Conservation (phyloP, 1,140 invertebrate genomes). For the Probaryconus sp. region DNA sequence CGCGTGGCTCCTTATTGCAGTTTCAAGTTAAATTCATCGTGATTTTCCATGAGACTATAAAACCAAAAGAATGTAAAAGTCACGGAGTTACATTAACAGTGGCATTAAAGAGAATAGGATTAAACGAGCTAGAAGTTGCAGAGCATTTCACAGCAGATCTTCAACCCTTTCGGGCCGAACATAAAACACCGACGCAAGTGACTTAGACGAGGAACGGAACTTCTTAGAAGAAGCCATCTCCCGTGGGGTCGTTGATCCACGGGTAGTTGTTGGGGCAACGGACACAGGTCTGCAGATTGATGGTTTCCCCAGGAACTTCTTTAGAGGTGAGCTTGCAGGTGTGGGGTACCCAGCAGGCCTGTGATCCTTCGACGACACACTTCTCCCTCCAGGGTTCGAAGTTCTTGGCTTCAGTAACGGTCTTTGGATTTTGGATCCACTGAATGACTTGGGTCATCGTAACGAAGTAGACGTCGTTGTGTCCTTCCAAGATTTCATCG, state of each 20-base stretch:
- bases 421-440: constrained; percentile 96
- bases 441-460: constrained; percentile 98
- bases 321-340: constrained; percentile 94
- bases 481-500: constrained; percentile 91
- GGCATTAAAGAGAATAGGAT: too few relatives aligned
- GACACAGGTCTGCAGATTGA: constrained; percentile 94
- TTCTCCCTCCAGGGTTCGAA: constrained; percentile 97
- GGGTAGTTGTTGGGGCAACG: constrained; percentile 96
- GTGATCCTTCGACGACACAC: constrained; percentile 88
- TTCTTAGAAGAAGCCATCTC: constrained; percentile 92
- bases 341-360: constrained; percentile 91
- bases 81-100: too few relatives aligned
- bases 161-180: neutral
- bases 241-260: constrained; percentile 95
- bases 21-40: too few relatives aligned
- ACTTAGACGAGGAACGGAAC: constrained; percentile 69
- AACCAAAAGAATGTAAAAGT: too few relatives aligned
- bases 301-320: constrained; percentile 94
- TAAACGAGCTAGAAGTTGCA: too few relatives aligned
- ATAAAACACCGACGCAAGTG: constrained; percentile 52
- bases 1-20: too few relatives aligned
- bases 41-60: too few relatives aligned
- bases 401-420: constrained; percentile 89
- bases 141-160: neutral
- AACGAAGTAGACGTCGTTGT: constrained; percentile 97